These are phyloP conservation scores for Clepsis dumicolana DNA, from an alignment of 2,888 invertebrate genomes.

Conservation along the genomic window DNA sequence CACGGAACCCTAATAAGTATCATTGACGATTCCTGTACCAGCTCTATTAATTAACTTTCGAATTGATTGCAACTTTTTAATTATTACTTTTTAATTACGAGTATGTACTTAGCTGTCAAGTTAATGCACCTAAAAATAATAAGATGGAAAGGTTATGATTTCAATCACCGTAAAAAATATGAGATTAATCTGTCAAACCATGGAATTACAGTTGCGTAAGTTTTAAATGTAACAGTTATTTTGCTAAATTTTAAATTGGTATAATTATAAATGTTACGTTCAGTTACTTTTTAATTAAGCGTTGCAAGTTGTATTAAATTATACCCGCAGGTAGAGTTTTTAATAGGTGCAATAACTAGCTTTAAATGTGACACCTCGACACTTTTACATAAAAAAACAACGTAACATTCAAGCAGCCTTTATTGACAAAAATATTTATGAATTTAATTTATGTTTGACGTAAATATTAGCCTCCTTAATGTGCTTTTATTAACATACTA, in stretches of 20 bases:
- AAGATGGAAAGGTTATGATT: constrained; percentile 32
- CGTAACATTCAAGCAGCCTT: too few relatives aligned
- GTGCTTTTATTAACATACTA: too few relatives aligned
- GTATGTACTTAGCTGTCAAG: constrained; percentile 44
- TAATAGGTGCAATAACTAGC: neutral
- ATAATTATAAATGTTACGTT: constrained; percentile 32
- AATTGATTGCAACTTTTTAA: constrained; percentile 54
- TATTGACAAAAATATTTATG: too few relatives aligned
- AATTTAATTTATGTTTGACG: too few relatives aligned
- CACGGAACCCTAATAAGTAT: constrained; percentile 8
- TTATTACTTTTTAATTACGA: constrained; percentile 54
- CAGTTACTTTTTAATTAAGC: constrained; percentile 13
- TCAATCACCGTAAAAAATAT: constrained; percentile 31
- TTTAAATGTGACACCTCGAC: neutral
- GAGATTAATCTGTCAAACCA: constrained; percentile 27
- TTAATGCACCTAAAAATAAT: constrained; percentile 38
- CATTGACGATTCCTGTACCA: constrained; percentile 48
- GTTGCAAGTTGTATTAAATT: constrained; percentile 7
- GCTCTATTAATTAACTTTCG: constrained; percentile 60
- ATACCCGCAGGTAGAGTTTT: neutral
- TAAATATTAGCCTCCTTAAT: too few relatives aligned
- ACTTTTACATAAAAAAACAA: neutral
- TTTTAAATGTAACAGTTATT: constrained; percentile 9
- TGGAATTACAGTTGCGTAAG: constrained; percentile 4
- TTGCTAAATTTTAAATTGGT: constrained; percentile 11